These are phyloP conservation scores for Neosilurus mollespiculum DNA, from an alignment of 2,797 vertebrate genomes.

Conservation along the genomic window DNA sequence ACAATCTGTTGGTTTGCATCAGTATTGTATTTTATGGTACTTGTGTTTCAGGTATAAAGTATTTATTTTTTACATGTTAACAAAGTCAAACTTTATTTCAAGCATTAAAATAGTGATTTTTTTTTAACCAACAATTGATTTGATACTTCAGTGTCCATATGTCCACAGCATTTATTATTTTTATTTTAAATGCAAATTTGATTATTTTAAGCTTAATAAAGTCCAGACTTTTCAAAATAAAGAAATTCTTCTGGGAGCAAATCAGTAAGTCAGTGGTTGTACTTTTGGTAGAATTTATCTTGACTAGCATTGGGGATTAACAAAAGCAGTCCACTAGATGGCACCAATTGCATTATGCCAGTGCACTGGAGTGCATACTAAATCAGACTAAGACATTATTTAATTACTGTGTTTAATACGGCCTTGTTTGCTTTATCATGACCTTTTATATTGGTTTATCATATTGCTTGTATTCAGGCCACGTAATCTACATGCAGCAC, in stretches of 20 bases:
- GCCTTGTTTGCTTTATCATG: background rate
- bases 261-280: background rate
- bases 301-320: background rate
- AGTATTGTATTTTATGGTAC: background rate
- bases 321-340: constrained; percentile 49
- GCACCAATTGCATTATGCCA: constrained; percentile 38
- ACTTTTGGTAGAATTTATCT: background rate
- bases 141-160: background rate
- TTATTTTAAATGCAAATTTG: constrained; percentile 17
- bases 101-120: background rate
- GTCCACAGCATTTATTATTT: constrained; percentile 10
- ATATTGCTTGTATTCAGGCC: background rate
- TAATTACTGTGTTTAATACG: background rate
- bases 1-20: background rate
- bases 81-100: background rate
- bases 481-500: background rate
- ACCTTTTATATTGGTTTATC: background rate
- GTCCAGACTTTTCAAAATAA: constrained; percentile 11
- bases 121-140: background rate
- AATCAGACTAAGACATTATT: background rate
- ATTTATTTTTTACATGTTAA: background rate
- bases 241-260: constrained; percentile 5
- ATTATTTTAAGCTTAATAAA: constrained; percentile 6
- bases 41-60: background rate
- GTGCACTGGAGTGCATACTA: background rate